phyloP scores from a whole-genome alignment of 92 coral and sea anemone genomes.

The Phenganax subtilis region DNA sequence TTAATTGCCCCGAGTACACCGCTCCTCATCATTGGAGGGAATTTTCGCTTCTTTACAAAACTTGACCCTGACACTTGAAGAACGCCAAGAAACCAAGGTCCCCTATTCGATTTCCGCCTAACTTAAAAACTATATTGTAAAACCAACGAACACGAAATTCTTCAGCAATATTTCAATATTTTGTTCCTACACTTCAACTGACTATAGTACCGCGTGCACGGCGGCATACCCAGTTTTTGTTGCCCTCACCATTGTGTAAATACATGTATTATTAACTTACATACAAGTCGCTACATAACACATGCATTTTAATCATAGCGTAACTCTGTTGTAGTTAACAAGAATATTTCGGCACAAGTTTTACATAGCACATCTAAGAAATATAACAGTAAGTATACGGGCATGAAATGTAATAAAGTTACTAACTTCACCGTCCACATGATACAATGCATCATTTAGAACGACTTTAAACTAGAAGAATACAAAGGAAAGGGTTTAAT shows the following conservation, averaged over 20 bases:
- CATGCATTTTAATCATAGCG: neutral
- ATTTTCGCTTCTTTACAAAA: neutral
- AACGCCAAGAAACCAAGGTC: neutral
- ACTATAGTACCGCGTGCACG: neutral
- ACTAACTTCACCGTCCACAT: too few relatives aligned
- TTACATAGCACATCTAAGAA: too few relatives aligned
- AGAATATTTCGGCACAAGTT: too few relatives aligned
- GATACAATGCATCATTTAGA: too few relatives aligned
- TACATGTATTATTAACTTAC: neutral
- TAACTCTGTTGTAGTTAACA: too few relatives aligned
- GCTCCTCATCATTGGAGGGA: neutral
- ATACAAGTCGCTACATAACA: too few relatives aligned
- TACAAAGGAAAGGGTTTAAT: too few relatives aligned
- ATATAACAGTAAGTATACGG: too few relatives aligned
- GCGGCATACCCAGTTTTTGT: neutral
- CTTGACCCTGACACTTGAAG: conserved; percentile 23
- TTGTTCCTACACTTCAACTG: neutral
- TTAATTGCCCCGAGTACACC: conserved; percentile 1
- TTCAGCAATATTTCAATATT: neutral
- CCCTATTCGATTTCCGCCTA: conserved; percentile 1
- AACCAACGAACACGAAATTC: neutral
- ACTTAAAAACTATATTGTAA: conserved; percentile 45
- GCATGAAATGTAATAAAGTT: too few relatives aligned
- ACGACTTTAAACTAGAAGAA: too few relatives aligned
- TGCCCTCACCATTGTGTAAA: neutral